A percentile compares a stretch with the other conserved stretches of the same genome.
Evolutionary conservation across 2,113 vertebrate genomes (phyloP).

Genomic region (Notechis scutatus): DNA sequence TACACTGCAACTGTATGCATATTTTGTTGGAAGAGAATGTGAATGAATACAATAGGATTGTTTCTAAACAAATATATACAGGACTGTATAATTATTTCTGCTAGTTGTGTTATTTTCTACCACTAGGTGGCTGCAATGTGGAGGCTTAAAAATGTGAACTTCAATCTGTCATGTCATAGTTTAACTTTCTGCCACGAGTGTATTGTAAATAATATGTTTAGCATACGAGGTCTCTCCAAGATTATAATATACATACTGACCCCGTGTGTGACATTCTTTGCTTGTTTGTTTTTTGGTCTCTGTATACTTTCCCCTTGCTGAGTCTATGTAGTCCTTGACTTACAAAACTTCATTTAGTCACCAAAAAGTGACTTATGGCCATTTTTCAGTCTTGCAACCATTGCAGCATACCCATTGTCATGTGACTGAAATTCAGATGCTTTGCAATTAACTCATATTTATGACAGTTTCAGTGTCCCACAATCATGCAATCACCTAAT

Average conservation of each 20-base stretch:
- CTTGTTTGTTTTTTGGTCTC: neutral
- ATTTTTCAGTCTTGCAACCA: neutral
- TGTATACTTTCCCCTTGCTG: neutral
- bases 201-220: neutral
- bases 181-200: neutral
- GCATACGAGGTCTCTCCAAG: neutral
- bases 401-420: neutral
- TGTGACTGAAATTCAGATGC: neutral
- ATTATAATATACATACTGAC: neutral
- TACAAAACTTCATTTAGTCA: neutral
- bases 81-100: neutral
- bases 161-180: neutral
- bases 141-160: neutral
- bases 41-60: neutral
- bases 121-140: conserved; percentile 7
- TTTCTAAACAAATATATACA: neutral
- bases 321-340: neutral
- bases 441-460: neutral
- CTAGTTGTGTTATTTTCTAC: neutral
- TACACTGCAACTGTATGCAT: neutral
- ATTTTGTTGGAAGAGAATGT: neutral
- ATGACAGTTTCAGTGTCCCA: neutral
- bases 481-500: neutral
- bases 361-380: neutral
- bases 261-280: neutral